phyloP scores from a whole-genome alignment of 2,113 vertebrate species.

The Scomber japonicus region DNA sequence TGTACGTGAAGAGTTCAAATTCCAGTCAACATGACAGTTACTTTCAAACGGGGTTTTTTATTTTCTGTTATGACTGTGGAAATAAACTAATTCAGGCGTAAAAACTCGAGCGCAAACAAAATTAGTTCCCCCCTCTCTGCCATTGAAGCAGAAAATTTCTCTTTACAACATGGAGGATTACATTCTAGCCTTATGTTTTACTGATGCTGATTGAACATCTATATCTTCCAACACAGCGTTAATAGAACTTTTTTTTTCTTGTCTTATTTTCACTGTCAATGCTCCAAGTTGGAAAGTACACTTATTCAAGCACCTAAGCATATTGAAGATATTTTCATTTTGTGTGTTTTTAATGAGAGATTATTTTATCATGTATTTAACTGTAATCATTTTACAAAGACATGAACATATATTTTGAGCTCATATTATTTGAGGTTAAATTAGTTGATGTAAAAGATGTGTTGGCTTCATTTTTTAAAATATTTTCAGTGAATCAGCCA shows the following conservation, averaged over 20 bases:
- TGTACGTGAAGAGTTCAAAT: neutral
- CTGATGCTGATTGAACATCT: conserved; percentile 32
- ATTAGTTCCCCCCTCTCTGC: conserved; percentile 18
- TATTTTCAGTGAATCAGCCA: neutral
- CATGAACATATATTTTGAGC: too few relatives aligned
- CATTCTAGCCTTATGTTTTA: conserved; percentile 27
- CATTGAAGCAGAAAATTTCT: conserved; percentile 52
- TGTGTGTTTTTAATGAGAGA: too few relatives aligned
- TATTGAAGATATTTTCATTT: neutral
- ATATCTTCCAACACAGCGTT: conserved; percentile 18
- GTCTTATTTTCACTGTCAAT: neutral
- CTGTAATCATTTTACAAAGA: too few relatives aligned
- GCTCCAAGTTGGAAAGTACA: neutral
- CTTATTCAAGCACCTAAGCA: neutral
- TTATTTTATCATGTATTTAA: neutral
- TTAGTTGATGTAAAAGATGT: neutral
- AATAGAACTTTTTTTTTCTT: neutral
- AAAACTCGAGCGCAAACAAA: conserved; percentile 38
- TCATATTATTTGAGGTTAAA: neutral
- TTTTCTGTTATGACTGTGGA: conserved; percentile 23
- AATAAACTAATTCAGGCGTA: conserved; percentile 47
- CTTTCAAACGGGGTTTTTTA: conserved; percentile 14
- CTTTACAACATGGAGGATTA: conserved; percentile 31
- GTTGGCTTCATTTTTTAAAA: neutral
- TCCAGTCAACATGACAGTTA: conserved; percentile 3